phyloP scores from a whole-genome alignment of 2,113 vertebrate species.

The Macaca mulatta region DNA sequence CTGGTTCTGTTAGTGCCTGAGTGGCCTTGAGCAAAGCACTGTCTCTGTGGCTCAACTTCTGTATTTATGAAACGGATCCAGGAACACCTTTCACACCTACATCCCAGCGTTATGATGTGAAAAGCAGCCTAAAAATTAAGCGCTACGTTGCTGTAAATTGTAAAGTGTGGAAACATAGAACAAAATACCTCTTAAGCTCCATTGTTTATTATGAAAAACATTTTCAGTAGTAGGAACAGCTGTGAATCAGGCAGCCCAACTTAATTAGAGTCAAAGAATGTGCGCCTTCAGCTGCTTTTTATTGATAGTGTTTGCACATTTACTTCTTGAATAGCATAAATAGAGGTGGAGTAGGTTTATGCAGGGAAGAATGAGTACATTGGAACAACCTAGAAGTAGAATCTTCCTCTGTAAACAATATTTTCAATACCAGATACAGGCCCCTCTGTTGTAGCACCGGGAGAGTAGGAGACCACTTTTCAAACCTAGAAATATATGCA shows the following conservation, averaged over 20 bases:
- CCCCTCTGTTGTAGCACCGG: neutral
- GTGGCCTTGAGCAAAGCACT: conserved; percentile 6
- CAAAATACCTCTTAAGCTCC: neutral
- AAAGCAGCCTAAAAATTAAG: neutral
- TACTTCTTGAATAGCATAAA: conserved; percentile 16
- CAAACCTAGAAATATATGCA: neutral
- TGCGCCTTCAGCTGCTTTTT: conserved; percentile 72
- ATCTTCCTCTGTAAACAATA: conserved; percentile 20
- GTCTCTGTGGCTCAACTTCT: neutral
- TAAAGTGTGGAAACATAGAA: conserved; percentile 16
- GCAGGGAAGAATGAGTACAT: neutral
- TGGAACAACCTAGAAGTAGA: neutral
- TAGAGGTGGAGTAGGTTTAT: neutral
- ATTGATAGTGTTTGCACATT: neutral
- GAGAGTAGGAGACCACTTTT: neutral
- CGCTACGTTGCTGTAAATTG: neutral
- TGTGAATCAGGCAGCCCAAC: conserved; percentile 53
- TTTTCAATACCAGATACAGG: neutral
- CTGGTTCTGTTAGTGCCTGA: neutral
- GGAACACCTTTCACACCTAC: neutral
- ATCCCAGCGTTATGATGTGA: neutral
- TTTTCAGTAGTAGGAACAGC: conserved; percentile 62
- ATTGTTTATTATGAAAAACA: conserved; percentile 72
- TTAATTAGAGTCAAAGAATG: conserved; percentile 75
- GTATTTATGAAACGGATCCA: neutral